Conservation (phyloP, 2,797 vertebrate genomes). For the Euphonia xanthogaster region DNA sequence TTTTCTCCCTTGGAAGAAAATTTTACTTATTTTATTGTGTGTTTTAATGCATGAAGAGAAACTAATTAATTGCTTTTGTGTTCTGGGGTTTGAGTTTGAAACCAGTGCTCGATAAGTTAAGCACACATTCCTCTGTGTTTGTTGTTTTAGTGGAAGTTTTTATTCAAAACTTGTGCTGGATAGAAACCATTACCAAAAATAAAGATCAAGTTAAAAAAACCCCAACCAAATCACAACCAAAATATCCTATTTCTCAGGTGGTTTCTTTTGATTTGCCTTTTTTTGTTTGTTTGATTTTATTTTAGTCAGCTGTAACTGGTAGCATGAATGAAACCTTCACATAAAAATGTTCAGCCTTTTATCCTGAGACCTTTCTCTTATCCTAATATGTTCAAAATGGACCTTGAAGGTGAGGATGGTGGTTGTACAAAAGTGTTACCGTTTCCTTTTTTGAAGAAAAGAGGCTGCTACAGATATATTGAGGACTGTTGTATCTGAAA, state of each 20-base stretch:
- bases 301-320: not conserved
- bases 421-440: not conserved
- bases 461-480: not conserved
- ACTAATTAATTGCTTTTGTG: not conserved
- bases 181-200: not conserved
- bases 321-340: not conserved
- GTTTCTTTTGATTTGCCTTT: not conserved
- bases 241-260: not conserved
- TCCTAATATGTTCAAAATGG: not conserved
- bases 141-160: not conserved
- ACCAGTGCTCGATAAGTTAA: not conserved
- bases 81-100: not conserved
- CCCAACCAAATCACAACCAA: rapidly evolving
- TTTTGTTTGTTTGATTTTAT: not conserved
- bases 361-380: not conserved
- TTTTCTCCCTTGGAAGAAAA: not conserved
- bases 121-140: not conserved
- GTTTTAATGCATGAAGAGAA: not conserved
- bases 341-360: not conserved
- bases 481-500: not conserved
- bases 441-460: not conserved
- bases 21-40: not conserved
- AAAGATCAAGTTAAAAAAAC: not conserved
- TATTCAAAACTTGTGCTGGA: not conserved
- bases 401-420: not conserved